These are phyloP conservation scores for Ambastaia sidthimunki DNA, from an alignment of 2,797 vertebrate genomes.

Conservation along the genomic window DNA sequence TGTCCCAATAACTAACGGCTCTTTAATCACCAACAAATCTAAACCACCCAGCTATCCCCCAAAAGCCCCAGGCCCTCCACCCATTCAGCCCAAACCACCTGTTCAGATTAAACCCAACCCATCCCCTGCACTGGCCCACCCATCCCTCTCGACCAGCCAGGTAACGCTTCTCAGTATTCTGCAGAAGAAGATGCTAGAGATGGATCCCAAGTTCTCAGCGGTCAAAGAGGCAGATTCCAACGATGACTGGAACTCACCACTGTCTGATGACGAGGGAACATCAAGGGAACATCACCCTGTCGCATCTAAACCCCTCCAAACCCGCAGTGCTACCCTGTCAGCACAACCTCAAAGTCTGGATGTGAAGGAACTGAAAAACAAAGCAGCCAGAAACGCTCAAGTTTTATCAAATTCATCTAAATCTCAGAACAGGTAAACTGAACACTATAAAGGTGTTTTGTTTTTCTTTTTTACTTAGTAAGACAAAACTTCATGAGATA, in stretches of 20 bases:
- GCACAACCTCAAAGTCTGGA: slow-evolving; percentile 65
- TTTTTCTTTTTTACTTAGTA: too few species aligned
- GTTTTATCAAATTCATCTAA: slow-evolving; percentile 54
- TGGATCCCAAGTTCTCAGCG: slow-evolving; percentile 75
- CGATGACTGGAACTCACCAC: slow-evolving; percentile 74
- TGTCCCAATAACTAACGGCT: background rate
- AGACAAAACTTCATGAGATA: background rate
- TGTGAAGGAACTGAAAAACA: slow-evolving; percentile 73
- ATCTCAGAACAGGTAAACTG: slow-evolving; percentile 66
- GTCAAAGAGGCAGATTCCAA: slow-evolving; percentile 62
- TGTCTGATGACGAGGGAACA: slow-evolving; percentile 68
- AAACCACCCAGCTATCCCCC: background rate
- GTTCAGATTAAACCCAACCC: slow-evolving; percentile 53
- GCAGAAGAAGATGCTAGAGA: slow-evolving; percentile 83
- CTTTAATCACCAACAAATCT: slow-evolving; percentile 5
- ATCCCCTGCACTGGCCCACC: slow-evolving; percentile 46
- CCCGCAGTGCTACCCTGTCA: slow-evolving; percentile 26
- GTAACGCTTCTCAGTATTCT: slow-evolving; percentile 79
- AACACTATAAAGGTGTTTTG: background rate
- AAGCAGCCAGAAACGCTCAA: slow-evolving; percentile 66
- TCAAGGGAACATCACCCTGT: slow-evolving; percentile 53
- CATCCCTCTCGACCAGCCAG: slow-evolving; percentile 68
- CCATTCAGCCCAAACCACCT: slow-evolving; percentile 54
- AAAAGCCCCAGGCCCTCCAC: slow-evolving; percentile 40
- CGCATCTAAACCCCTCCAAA: slow-evolving; percentile 47